A percentile compares a stretch with the other conserved stretches of the same genome.
Conservation (phyloP, 2,888 invertebrate genomes). For the Schizaphis graminum region DNA sequence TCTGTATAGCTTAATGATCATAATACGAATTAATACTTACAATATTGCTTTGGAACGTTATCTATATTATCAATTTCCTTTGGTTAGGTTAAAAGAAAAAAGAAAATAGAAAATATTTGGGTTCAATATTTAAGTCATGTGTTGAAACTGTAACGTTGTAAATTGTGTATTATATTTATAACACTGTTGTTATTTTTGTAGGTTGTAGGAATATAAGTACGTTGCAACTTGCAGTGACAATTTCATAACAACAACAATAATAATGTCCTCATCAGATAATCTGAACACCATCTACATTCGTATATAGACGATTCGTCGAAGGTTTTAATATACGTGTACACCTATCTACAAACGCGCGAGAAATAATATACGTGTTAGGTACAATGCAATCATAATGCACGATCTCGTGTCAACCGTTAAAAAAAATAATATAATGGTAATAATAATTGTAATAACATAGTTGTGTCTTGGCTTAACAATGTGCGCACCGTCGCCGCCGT, state of each 20-base stretch:
- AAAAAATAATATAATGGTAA: constrained; percentile 1
- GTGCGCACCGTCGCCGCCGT: not conserved
- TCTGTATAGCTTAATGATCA: no score
- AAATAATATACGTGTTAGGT: not conserved
- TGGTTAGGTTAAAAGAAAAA: no score
- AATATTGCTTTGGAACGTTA: no score
- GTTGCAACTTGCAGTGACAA: not conserved
- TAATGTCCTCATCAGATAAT: not conserved
- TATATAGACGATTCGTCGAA: not conserved
- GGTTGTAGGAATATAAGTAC: not conserved
- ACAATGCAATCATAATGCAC: constrained; percentile 38
- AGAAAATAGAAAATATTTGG: no score
- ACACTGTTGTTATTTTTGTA: no score
- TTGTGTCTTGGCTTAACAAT: constrained; percentile 43
- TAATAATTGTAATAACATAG: not conserved
- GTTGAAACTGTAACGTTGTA: no score
- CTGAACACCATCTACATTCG: not conserved
- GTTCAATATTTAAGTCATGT: not conserved
- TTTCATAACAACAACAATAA: constrained; percentile 2
- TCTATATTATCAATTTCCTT: no score
- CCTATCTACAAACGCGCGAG: not conserved
- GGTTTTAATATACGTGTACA: constrained; percentile 20
- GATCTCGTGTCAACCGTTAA: constrained; percentile 49
- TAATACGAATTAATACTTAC: no score
- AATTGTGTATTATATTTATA: no score